Evolutionary conservation across 2,113 vertebrate genomes (phyloP).

Genomic region (Perca schrenkii): DNA sequence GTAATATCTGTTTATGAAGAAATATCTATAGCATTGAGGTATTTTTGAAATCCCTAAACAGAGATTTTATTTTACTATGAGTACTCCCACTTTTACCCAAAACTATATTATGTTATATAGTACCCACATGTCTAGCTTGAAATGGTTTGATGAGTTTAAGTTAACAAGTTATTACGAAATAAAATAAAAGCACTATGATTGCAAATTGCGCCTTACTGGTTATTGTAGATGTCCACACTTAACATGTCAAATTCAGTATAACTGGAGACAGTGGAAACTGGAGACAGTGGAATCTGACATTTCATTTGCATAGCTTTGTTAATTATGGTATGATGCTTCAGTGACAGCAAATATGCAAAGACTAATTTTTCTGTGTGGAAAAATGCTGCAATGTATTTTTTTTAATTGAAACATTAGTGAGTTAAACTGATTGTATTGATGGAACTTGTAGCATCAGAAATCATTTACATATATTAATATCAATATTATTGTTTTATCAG

Average conservation of each 20-base stretch:
- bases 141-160: neutral
- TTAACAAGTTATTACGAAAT: neutral
- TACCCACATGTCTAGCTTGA: neutral
- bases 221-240: neutral
- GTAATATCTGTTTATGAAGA: neutral
- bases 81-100: neutral
- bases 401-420: neutral
- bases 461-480: neutral
- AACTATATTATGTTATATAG: too few species aligned
- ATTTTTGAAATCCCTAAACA: neutral
- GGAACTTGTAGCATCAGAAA: neutral
- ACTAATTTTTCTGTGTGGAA: neutral
- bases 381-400: neutral
- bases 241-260: neutral
- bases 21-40: neutral
- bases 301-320: neutral
- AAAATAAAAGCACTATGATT: neutral
- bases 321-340: neutral
- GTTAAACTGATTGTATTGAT: neutral
- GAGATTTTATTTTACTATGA: neutral
- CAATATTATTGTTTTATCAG: neutral
- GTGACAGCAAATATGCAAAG: neutral
- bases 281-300: neutral
- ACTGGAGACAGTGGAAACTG: neutral
- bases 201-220: neutral